Conservation (phyloP, 2,797 vertebrate genomes). For the Siniperca undulata region DNA sequence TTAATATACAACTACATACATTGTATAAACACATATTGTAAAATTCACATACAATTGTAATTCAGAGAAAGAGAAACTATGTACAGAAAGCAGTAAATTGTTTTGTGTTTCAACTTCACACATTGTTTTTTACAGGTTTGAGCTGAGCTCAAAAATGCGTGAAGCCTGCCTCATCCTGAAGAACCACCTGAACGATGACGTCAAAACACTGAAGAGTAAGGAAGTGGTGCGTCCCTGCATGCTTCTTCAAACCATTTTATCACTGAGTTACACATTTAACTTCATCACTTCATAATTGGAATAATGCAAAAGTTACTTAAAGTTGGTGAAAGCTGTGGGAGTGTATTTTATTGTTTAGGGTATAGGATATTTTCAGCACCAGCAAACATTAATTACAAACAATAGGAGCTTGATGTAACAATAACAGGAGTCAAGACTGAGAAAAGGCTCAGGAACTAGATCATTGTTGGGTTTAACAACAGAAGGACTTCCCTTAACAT, state of each 20-base stretch:
- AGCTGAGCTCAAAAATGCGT: conserved; percentile 93
- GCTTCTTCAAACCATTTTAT: conserved; percentile 43
- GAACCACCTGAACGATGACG: conserved; percentile 88
- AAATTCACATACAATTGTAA: not conserved
- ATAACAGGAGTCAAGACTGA: conserved; percentile 12
- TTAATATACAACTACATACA: not conserved
- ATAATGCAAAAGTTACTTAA: conserved; percentile 1
- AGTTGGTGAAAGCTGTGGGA: not conserved
- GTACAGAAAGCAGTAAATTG: not conserved
- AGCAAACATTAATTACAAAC: conserved; percentile 16
- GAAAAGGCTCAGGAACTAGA: conserved; percentile 18
- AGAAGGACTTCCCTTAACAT: conserved; percentile 16
- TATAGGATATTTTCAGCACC: not conserved
- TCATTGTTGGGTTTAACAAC: conserved; percentile 15
- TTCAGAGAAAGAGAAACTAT: not conserved
- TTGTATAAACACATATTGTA: not conserved
- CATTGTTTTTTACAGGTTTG: conserved; percentile 85
- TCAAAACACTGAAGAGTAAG: conserved; percentile 86
- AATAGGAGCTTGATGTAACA: conserved; percentile 16
- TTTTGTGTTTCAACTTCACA: not conserved
- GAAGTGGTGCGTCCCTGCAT: conserved; percentile 88
- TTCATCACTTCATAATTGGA: not conserved
- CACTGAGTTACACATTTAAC: not conserved
- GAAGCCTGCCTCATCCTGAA: conserved; percentile 93
- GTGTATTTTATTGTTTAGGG: not conserved